Evolutionary conservation across 2,888 invertebrate species (phyloP).

Genomic region (Tipula helvola): DNA sequence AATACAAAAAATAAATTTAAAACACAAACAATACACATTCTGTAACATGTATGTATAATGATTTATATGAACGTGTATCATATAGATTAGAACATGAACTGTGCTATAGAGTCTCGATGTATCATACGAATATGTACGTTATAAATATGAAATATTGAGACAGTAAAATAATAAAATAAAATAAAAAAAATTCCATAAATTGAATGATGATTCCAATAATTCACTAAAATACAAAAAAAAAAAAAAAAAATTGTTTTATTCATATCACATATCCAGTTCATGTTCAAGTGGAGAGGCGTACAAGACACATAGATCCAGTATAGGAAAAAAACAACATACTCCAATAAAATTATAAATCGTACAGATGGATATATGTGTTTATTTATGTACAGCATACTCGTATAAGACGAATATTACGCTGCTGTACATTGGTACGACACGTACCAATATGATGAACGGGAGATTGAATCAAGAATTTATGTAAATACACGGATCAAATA

Average conservation of each 20-base stretch:
- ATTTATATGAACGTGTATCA: neutral
- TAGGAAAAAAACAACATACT: neutral
- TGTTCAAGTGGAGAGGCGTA: neutral
- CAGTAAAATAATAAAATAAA: constrained; percentile 4
- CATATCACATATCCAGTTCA: neutral
- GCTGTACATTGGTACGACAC: neutral
- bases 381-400: neutral
- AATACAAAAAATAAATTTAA: neutral
- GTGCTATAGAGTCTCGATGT: neutral
- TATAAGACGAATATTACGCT: neutral
- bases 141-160: constrained; percentile 4
- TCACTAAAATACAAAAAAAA: neutral
- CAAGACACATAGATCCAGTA: neutral
- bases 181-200: neutral
- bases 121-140: neutral
- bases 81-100: neutral
- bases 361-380: neutral
- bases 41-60: neutral
- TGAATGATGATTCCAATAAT: constrained; percentile 4
- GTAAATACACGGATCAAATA: neutral
- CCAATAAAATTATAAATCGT: neutral
- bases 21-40: neutral
- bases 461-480: neutral
- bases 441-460: neutral
- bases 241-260: neutral